phyloP scores from a whole-genome alignment of 1,140 invertebrate genomes.

The Brachionus plicatilis region DNA sequence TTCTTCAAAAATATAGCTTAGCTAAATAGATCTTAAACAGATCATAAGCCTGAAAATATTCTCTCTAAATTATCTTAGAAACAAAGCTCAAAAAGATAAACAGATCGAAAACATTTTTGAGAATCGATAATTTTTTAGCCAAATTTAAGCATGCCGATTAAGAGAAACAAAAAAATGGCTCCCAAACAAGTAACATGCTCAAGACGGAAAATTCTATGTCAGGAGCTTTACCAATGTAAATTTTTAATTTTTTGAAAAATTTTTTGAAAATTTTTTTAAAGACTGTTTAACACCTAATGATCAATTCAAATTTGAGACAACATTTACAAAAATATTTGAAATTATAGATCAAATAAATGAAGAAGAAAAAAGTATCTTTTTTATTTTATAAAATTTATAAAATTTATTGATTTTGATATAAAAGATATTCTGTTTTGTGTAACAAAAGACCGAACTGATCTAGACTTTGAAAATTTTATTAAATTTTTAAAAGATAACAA shows the following conservation, averaged over 20 bases:
- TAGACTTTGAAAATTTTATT: background rate
- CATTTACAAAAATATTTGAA: background rate
- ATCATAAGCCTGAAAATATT: background rate
- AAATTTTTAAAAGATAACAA: background rate
- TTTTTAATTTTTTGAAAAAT: background rate
- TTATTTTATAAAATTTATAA: background rate
- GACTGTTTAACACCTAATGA: background rate
- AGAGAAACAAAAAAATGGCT: background rate
- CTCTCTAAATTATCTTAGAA: background rate
- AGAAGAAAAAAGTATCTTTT: background rate
- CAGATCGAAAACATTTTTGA: background rate
- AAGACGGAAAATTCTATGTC: background rate
- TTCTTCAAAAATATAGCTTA: background rate
- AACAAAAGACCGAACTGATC: background rate
- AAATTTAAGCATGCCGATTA: background rate
- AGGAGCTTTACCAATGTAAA: background rate
- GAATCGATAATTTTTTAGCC: background rate
- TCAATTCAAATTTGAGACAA: conserved; percentile 7
- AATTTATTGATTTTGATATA: background rate
- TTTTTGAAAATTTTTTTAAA: background rate
- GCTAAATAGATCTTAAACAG: background rate
- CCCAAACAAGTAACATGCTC: background rate
- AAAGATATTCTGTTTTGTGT: background rate
- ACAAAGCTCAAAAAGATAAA: background rate
- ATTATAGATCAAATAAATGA: background rate